Conservation (phyloP, 1,140 invertebrate species). For the Microplitis demolitor region DNA sequence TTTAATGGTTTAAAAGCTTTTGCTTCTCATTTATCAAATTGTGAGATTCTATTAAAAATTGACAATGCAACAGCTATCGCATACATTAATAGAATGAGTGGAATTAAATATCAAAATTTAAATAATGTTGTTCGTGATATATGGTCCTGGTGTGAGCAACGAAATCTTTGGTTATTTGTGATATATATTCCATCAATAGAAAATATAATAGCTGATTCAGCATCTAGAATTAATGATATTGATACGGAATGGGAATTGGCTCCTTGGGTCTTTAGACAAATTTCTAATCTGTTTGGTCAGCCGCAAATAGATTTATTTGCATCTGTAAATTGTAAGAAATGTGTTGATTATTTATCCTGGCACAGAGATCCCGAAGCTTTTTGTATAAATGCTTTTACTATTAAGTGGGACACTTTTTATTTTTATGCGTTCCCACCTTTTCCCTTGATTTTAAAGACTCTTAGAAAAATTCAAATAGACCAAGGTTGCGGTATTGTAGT, state of each 20-base stretch:
- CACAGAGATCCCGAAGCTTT: conserved; percentile 30
- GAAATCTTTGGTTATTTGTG: conserved; percentile 24
- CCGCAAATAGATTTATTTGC: conserved; percentile 41
- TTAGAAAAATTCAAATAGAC: conserved; percentile 24
- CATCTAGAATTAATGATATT: neutral
- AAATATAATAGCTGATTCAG: conserved; percentile 18
- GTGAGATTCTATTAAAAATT: neutral
- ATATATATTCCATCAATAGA: neutral
- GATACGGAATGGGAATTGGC: conserved; percentile 21
- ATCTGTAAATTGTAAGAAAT: conserved; percentile 34
- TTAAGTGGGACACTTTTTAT: conserved; percentile 11
- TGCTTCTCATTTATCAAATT: neutral
- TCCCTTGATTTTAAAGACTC: conserved; percentile 22
- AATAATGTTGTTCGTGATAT: neutral
- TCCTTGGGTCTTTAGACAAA: conserved; percentile 1
- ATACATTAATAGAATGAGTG: neutral
- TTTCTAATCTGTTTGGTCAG: conserved; percentile 9
- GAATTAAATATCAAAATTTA: neutral
- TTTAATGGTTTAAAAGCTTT: neutral
- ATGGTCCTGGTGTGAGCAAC: conserved; percentile 35
- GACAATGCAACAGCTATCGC: neutral
- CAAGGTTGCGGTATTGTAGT: conserved; percentile 34
- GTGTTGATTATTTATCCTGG: conserved; percentile 37
- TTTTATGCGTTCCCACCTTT: conserved; percentile 36
- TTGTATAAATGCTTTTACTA: conserved; percentile 24